These are phyloP conservation scores for Pogonomyrmex californicus DNA, from an alignment of 1,140 invertebrate genomes.

Conservation along the genomic window DNA sequence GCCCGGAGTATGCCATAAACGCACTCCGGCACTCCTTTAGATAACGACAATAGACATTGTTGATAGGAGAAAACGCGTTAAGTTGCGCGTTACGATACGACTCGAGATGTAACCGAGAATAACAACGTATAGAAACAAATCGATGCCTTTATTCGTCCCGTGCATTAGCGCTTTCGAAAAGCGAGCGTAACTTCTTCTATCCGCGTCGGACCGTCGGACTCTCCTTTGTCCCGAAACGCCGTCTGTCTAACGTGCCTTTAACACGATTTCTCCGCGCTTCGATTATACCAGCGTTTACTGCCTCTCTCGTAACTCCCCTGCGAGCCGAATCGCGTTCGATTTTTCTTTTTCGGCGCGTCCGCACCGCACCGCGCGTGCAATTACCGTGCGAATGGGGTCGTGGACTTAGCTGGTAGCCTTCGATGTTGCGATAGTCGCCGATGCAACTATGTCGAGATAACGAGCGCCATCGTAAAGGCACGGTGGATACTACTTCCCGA, in stretches of 20 bases:
- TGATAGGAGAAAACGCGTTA: not conserved
- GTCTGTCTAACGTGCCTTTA: slow-evolving; percentile 13
- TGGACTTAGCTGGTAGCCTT: slow-evolving; percentile 2
- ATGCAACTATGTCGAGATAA: not conserved
- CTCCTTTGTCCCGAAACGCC: not conserved
- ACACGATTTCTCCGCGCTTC: slow-evolving; percentile 48
- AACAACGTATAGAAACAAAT: not conserved
- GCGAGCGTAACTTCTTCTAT: not conserved
- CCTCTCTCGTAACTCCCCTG: slow-evolving; percentile 10
- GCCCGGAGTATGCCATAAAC: not conserved
- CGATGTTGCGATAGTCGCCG: not conserved
- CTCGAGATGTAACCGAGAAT: not conserved
- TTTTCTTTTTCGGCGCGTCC: slow-evolving; percentile 43
- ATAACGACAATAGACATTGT: slow-evolving; percentile 7
- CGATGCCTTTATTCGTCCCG: not conserved
- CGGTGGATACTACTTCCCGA: not conserved
- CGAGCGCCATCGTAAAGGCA: not conserved
- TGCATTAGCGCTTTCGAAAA: not conserved
- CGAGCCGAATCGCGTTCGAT: slow-evolving; percentile 50
- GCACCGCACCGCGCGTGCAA: slow-evolving; percentile 43
- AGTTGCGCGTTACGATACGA: not conserved
- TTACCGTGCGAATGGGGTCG: slow-evolving; percentile 59
- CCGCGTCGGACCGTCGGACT: not conserved
- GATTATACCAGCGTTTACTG: slow-evolving; percentile 28
- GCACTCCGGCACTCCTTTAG: slow-evolving; percentile 10